phyloP scores from a whole-genome alignment of 2,797 vertebrate genomes.

The Parotocinclus haroldoi region DNA sequence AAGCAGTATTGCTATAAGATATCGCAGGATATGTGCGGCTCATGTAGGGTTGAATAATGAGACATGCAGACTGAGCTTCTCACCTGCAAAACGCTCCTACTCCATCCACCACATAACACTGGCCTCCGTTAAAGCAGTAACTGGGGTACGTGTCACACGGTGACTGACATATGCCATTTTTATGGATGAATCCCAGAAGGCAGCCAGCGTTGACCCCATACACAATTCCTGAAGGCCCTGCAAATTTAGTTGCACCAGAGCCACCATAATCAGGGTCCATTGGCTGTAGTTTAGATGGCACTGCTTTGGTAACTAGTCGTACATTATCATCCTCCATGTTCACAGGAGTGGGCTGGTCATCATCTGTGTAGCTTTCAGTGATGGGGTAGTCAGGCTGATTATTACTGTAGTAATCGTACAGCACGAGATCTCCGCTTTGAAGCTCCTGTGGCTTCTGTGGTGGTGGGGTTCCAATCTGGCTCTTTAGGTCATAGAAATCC shows the following conservation, averaged over 20 bases:
- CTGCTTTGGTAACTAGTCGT: constrained; percentile 7
- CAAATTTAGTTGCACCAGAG: not conserved
- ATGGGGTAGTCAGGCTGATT: constrained; percentile 76
- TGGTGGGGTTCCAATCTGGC: constrained; percentile 7
- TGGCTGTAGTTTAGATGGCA: constrained; percentile 20
- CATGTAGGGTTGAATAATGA: not conserved
- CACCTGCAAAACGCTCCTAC: constrained; percentile 73
- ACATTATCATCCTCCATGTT: constrained; percentile 60
- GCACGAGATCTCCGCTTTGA: constrained; percentile 56
- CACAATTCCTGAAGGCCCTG: constrained; percentile 1
- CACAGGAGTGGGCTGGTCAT: constrained; percentile 58
- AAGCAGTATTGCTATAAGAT: too few relatives aligned
- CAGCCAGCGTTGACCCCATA: constrained; percentile 15
- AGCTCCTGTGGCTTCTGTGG: constrained; percentile 32
- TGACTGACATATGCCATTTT: constrained; percentile 55
- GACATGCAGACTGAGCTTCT: not conserved
- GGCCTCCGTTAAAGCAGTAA: constrained; percentile 83
- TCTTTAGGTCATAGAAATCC: constrained; percentile 26
- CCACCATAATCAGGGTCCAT: constrained; percentile 1
- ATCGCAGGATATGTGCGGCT: too few relatives aligned
- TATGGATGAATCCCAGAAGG: constrained; percentile 33
- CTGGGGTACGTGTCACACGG: constrained; percentile 72
- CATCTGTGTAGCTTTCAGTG: constrained; percentile 72
- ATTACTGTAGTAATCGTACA: constrained; percentile 77
- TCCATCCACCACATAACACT: constrained; percentile 79